Percentiles rank a stretch among this genome's conserved stretches.
These are phyloP conservation scores for Lucifuga dentata DNA, from an alignment of 2,113 vertebrate species.

Conservation along the genomic window DNA sequence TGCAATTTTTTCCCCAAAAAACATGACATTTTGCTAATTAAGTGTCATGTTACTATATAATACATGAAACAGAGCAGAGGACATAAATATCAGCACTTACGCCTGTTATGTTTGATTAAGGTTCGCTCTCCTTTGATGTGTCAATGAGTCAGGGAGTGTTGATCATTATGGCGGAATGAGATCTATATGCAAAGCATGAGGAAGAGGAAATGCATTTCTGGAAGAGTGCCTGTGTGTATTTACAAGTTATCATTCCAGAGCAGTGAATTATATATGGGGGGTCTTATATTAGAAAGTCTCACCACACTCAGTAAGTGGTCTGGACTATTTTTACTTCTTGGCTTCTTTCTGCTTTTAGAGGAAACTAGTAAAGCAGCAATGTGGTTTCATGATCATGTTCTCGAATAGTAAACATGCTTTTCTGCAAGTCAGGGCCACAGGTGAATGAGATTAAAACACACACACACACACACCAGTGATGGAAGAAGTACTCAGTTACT, in stretches of 20 bases:
- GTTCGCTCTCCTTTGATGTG: constrained; percentile 44
- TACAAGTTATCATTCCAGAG: constrained; percentile 49
- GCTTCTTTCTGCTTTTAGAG: constrained; percentile 6
- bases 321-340: constrained; percentile 1
- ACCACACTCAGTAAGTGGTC: constrained; percentile 19
- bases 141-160: background rate
- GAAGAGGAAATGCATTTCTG: constrained; percentile 18
- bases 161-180: constrained; percentile 17
- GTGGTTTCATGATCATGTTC: constrained; percentile 21
- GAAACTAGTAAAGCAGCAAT: constrained; percentile 19
- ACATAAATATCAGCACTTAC: constrained; percentile 40
- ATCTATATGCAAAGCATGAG: constrained; percentile 13
- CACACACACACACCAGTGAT: background rate
- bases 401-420: background rate
- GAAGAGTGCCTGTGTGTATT: constrained; percentile 37
- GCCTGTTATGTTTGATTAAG: constrained; percentile 45
- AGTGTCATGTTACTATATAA: constrained; percentile 14
- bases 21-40: constrained; percentile 20
- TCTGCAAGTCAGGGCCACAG: constrained; percentile 42
- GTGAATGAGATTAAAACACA: constrained; percentile 37
- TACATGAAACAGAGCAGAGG: constrained; percentile 1
- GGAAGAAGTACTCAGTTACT: no score
- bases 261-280: constrained; percentile 7
- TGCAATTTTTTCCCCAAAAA: background rate
- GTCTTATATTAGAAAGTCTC: constrained; percentile 47